Conservation (phyloP, 2,888 invertebrate genomes). For the Poecilobothrus nobilitatus region DNA sequence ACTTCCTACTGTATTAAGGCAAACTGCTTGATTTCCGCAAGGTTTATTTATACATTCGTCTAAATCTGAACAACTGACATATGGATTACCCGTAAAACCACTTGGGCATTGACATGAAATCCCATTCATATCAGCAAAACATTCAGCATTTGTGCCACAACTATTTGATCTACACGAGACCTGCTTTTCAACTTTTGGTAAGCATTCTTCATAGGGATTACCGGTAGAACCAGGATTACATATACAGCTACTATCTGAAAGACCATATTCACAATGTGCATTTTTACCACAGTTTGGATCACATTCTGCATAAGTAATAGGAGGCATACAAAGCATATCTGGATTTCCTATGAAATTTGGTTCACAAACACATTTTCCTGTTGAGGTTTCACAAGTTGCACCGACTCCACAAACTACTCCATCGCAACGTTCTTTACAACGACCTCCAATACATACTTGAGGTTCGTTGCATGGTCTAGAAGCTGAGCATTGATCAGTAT, state of each 20-base stretch:
- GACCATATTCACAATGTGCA: conserved; percentile 79
- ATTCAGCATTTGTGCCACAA: conserved; percentile 73
- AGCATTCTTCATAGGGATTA: conserved; percentile 79
- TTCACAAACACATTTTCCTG: conserved; percentile 78
- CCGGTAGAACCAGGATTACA: conserved; percentile 78
- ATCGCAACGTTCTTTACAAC: conserved; percentile 83
- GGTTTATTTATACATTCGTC: conserved; percentile 74
- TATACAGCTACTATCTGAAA: conserved; percentile 62
- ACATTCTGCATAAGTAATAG: conserved; percentile 68
- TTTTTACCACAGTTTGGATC: conserved; percentile 71
- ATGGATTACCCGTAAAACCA: conserved; percentile 81
- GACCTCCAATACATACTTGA: conserved; percentile 73
- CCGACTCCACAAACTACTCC: conserved; percentile 81
- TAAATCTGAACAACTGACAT: conserved; percentile 73
- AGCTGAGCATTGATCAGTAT: conserved; percentile 71
- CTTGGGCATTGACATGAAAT: conserved; percentile 75
- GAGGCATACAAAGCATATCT: conserved; percentile 82
- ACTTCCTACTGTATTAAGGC: conserved; percentile 81
- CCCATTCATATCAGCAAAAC: conserved; percentile 62
- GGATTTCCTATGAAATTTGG: conserved; percentile 84
- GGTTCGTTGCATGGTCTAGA: conserved; percentile 68
- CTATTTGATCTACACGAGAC: conserved; percentile 61
- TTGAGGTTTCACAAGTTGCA: conserved; percentile 70
- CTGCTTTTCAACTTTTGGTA: conserved; percentile 51
- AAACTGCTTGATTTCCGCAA: conserved; percentile 76